phyloP scores from a whole-genome alignment of 2,797 vertebrate species.

The Xenentodon cancila region DNA sequence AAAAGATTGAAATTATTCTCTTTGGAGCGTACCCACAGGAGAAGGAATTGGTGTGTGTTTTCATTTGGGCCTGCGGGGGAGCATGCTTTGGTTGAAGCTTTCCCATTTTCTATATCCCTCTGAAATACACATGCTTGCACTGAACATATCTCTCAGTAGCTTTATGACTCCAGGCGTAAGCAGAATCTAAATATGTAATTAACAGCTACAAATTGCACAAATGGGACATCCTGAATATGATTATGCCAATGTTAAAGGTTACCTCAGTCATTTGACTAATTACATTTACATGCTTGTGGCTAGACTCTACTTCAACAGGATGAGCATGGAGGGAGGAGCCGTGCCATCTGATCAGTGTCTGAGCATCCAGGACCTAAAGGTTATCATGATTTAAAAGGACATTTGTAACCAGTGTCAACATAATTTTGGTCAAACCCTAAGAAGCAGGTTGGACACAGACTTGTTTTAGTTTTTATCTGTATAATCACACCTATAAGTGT shows the following conservation, averaged over 20 bases:
- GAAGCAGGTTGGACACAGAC: slow-evolving; percentile 34
- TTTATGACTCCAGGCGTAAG: slow-evolving; percentile 37
- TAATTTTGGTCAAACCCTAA: slow-evolving; percentile 57
- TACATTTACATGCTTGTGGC: slow-evolving; percentile 57
- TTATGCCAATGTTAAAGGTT: slow-evolving; percentile 63
- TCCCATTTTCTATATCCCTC: slow-evolving; percentile 37
- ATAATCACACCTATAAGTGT: slow-evolving; percentile 72
- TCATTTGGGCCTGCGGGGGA: slow-evolving; percentile 34
- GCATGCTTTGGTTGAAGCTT: slow-evolving; percentile 37
- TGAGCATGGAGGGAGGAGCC: slow-evolving; percentile 13
- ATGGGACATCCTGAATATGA: slow-evolving; percentile 51
- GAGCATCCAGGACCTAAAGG: slow-evolving; percentile 40
- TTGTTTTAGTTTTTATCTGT: slow-evolving; percentile 76
- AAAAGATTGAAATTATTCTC: slow-evolving; percentile 84
- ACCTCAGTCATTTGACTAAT: slow-evolving; percentile 71
- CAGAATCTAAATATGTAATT: slow-evolving; percentile 67
- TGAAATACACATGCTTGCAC: slow-evolving; percentile 25
- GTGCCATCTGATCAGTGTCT: slow-evolving; percentile 35
- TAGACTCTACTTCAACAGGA: slow-evolving; percentile 49
- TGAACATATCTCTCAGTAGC: slow-evolving; percentile 25
- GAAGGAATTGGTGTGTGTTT: slow-evolving; percentile 58
- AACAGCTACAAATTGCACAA: slow-evolving; percentile 64
- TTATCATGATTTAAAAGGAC: slow-evolving; percentile 72
- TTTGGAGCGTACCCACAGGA: slow-evolving; percentile 69
- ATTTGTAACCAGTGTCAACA: slow-evolving; percentile 58